Evolutionary conservation across 2,113 vertebrate genomes (phyloP).

Genomic region (Nothocercus nigrocapillus): DNA sequence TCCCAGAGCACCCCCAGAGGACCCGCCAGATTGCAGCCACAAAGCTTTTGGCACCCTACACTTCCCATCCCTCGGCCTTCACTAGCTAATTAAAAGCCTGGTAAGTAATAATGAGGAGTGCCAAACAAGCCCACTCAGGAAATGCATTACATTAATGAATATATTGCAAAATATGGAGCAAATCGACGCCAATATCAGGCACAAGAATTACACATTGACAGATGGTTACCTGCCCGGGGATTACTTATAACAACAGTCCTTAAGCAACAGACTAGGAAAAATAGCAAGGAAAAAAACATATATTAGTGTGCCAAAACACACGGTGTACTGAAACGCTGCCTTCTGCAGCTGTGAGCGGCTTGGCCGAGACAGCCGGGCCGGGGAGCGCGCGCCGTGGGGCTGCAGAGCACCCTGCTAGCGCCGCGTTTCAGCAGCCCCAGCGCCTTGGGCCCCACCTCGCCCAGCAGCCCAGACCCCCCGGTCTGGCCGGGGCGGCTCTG

Average conservation of each 20-base stretch:
- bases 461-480: constrained; percentile 33
- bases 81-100: background rate
- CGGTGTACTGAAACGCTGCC: background rate
- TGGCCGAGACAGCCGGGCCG: background rate
- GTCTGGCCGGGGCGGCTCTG: constrained; percentile 6
- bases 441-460: constrained; percentile 41
- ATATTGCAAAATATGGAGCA: constrained; percentile 4
- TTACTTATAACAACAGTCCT: background rate
- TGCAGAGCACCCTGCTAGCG: constrained; percentile 8
- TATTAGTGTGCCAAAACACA: background rate
- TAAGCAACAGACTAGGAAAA: background rate
- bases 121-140: constrained; percentile 15
- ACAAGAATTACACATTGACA: constrained; percentile 58
- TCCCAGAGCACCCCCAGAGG: background rate
- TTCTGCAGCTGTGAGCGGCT: background rate
- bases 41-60: background rate
- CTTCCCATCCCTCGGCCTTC: background rate
- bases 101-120: background rate
- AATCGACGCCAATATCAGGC: constrained; percentile 14
- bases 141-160: background rate
- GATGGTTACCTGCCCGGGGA: background rate
- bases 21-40: background rate
- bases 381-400: background rate
- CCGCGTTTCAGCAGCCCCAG: background rate
- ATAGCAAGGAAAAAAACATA: background rate